phyloP scores from a whole-genome alignment of 2,888 invertebrate genomes.

The Spatulosminthurus flaviceps region DNA sequence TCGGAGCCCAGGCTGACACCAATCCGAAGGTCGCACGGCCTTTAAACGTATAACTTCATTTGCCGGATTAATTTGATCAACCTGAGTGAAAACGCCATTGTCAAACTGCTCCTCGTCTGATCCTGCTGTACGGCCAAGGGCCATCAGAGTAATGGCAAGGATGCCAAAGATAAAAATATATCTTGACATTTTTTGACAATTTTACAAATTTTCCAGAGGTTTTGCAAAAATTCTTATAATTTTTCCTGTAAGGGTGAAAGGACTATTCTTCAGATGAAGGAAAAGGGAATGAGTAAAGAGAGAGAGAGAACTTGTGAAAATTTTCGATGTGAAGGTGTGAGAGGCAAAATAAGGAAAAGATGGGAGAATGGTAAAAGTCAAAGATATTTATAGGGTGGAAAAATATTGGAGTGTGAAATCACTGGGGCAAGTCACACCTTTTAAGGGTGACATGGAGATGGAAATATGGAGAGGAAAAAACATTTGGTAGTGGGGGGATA shows the following conservation, averaged over 20 bases:
- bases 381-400: conserved; percentile 39
- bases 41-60: conserved; percentile 42
- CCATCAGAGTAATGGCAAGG: conserved; percentile 8
- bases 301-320: not conserved
- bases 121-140: not conserved
- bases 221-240: no score
- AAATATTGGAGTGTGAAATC: not conserved
- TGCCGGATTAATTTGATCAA: conserved; percentile 39
- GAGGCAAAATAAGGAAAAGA: conserved; percentile 24
- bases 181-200: not conserved
- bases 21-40: conserved; percentile 23
- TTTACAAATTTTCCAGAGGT: not conserved
- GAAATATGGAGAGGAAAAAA: conserved; percentile 29
- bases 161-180: not conserved
- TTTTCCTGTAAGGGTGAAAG: not conserved
- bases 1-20: conserved; percentile 26
- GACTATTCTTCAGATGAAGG: no score
- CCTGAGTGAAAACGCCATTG: conserved; percentile 21
- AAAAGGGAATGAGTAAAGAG: not conserved
- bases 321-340: conserved; percentile 2
- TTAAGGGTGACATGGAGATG: conserved; percentile 12
- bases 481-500: not conserved
- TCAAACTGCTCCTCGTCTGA: conserved; percentile 42
- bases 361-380: conserved; percentile 16
- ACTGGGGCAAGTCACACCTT: conserved; percentile 12